Percentiles rank a stretch among this genome's conserved stretches.
Conservation (phyloP, 2,113 vertebrate species). For the Origma solitaria region DNA sequence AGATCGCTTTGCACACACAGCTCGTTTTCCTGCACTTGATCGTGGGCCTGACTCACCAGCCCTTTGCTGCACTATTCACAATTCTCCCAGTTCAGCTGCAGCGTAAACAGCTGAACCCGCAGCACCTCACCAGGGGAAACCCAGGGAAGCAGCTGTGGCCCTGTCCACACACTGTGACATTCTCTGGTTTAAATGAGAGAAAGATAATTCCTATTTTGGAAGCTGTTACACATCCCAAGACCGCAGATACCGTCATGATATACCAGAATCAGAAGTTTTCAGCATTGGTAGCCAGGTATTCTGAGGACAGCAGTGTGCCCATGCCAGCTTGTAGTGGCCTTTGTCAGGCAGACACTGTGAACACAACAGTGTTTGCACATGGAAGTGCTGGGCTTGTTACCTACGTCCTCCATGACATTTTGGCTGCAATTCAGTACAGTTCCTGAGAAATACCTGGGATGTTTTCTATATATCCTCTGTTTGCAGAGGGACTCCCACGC, state of each 20-base stretch:
- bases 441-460: background rate
- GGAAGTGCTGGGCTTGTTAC: background rate
- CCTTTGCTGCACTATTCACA: background rate
- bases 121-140: background rate
- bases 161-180: background rate
- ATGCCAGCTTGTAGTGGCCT: background rate
- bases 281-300: background rate
- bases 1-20: slow-evolving; percentile 2
- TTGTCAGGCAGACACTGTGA: background rate
- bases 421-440: background rate
- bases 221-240: background rate
- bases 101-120: background rate
- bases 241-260: background rate
- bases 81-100: background rate
- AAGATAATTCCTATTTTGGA: background rate
- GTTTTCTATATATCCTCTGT: background rate
- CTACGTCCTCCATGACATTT: background rate
- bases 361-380: background rate
- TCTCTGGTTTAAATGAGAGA: background rate
- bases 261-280: background rate
- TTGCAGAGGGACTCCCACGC: background rate
- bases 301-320: background rate
- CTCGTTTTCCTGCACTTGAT: slow-evolving; percentile 40
- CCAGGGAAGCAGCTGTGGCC: background rate
- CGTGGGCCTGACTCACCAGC: slow-evolving; percentile 8